Conservation (phyloP, 2,113 vertebrate genomes). For the Etia nguti region DNA sequence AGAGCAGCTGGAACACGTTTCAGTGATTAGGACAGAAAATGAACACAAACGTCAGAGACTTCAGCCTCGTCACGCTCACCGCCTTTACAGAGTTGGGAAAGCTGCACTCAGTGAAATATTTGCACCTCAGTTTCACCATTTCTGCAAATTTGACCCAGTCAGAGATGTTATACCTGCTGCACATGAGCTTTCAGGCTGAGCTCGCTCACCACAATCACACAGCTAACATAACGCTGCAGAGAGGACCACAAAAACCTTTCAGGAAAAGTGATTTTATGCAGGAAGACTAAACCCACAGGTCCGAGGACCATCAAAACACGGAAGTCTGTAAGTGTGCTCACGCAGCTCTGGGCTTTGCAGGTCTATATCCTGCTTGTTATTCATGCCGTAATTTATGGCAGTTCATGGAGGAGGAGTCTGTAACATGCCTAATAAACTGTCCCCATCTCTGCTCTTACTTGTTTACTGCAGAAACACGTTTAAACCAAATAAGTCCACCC, state of each 20-base stretch:
- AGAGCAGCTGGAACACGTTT: not conserved
- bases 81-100: not conserved
- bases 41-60: not conserved
- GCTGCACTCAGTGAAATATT: not conserved
- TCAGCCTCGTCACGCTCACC: fast-evolving
- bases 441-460: not conserved
- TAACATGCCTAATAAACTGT: not conserved
- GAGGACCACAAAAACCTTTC: not conserved
- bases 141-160: not conserved
- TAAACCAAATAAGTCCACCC: not conserved
- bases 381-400: not conserved
- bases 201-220: not conserved
- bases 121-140: not conserved
- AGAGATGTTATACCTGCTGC: not conserved
- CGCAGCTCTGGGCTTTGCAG: not conserved
- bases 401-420: not conserved
- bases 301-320: not conserved
- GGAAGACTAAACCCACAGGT: not conserved
- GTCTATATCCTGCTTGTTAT: not conserved
- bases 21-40: not conserved
- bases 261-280: not conserved
- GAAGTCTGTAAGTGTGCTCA: not conserved
- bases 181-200: not conserved
- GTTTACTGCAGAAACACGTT: not conserved
- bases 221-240: not conserved